Percentiles rank a stretch among this genome's conserved stretches.
Evolutionary conservation across 2,113 vertebrate genomes (phyloP).

Genomic region (Mixornis gularis): DNA sequence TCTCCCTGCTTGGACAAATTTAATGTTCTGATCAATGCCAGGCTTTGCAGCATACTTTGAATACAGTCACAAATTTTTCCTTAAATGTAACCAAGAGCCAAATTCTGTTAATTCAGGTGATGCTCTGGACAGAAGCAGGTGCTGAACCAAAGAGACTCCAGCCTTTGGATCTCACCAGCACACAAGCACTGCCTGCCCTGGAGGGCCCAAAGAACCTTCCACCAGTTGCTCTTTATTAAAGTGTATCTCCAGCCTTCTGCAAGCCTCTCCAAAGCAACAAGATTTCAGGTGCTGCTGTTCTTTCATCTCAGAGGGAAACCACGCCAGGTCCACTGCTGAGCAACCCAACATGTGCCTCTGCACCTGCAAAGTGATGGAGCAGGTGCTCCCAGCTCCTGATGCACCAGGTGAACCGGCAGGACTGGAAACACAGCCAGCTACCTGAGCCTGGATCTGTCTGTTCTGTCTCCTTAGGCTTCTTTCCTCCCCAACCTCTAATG

Average conservation of each 20-base stretch:
- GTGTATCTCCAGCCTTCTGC: not conserved
- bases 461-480: not conserved
- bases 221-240: not conserved
- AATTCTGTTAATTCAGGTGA: not conserved
- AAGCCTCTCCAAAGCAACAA: not conserved
- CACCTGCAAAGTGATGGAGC: not conserved
- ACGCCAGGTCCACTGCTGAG: fast-evolving
- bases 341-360: not conserved
- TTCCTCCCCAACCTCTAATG: not conserved
- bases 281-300: not conserved
- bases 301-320: not conserved
- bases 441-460: not conserved
- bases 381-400: not conserved
- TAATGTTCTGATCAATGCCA: not conserved
- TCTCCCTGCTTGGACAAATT: not conserved
- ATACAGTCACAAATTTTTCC: not conserved
- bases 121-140: not conserved
- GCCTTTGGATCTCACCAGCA: not conserved
- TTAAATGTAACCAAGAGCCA: not conserved
- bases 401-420: not conserved
- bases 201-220: too few species aligned
- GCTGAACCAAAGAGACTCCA: not conserved
- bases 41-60: not conserved
- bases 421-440: not conserved
- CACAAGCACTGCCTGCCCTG: not conserved